Conservation (phyloP, 1,140 invertebrate genomes). For the Caenorhabditis brenneri region DNA sequence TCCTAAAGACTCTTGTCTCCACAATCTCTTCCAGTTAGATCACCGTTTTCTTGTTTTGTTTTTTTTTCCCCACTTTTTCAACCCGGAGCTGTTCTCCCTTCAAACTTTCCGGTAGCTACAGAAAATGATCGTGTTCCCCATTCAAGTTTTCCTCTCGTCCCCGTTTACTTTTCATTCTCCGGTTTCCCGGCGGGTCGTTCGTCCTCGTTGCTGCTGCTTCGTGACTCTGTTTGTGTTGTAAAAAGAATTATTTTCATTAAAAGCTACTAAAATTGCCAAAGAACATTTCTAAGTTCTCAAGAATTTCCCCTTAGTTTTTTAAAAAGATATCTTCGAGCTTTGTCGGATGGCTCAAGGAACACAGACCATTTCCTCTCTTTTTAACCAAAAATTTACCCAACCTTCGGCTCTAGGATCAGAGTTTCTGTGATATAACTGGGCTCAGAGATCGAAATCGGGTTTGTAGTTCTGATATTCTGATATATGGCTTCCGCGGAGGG, state of each 20-base stretch:
- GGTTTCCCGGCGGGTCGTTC: constrained; percentile 30
- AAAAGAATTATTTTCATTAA: constrained; percentile 7
- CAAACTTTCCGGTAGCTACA: neutral
- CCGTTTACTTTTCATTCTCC: constrained; percentile 21
- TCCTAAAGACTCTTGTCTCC: neutral
- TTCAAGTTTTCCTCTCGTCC: neutral
- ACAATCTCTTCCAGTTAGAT: neutral
- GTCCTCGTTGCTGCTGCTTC: constrained; percentile 1
- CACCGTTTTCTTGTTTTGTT: neutral
- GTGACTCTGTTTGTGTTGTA: neutral
- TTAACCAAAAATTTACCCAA: no score
- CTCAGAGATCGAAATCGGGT: no score
- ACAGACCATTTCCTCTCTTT: no score
- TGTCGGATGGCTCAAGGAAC: no score
- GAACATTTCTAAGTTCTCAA: neutral
- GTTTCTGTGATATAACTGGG: no score
- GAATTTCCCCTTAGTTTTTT: no score
- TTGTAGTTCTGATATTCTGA: no score
- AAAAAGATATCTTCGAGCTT: no score
- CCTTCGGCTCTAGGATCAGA: no score
- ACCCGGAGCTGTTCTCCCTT: neutral
- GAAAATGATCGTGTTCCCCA: neutral
- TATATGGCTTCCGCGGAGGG: no score
- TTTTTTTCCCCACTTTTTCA: neutral
- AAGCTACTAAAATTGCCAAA: neutral